A percentile compares a stretch with the other conserved stretches of the same genome.
Evolutionary conservation across 2,888 invertebrate genomes (phyloP).

Genomic region (Polia nebulosa): DNA sequence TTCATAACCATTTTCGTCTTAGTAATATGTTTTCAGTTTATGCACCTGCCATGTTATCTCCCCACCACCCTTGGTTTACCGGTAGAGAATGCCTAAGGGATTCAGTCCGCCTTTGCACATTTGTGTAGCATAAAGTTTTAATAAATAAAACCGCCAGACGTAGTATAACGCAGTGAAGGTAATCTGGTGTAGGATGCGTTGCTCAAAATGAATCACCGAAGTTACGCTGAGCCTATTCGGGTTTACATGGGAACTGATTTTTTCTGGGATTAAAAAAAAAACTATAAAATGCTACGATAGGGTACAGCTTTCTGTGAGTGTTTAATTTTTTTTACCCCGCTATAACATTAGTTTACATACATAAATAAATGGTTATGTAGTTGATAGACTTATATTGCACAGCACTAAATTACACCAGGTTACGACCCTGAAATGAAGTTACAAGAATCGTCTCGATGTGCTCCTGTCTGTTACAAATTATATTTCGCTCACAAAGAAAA

Average conservation of each 20-base stretch:
- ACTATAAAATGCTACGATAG: no score
- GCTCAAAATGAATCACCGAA: constrained; percentile 12
- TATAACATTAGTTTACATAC: not conserved
- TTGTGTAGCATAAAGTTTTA: no score
- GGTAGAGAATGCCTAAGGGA: no score
- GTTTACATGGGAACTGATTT: not conserved
- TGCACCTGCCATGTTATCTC: no score
- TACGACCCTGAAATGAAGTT: not conserved
- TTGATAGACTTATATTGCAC: not conserved
- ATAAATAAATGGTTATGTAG: not conserved
- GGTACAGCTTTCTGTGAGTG: no score
- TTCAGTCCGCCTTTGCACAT: no score
- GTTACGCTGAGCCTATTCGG: not conserved
- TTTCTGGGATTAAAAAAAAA: not conserved
- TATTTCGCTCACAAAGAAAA: not conserved
- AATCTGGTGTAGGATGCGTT: not conserved
- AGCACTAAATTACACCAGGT: not conserved
- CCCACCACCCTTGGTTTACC: no score
- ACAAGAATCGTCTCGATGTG: not conserved
- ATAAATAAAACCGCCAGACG: no score
- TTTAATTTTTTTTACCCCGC: no score
- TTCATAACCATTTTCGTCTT: no score
- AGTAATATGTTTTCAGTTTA: no score
- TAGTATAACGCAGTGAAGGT: not conserved
- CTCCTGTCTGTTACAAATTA: not conserved